phyloP scores from a whole-genome alignment of 2,888 invertebrate species.

The Arenicola marina region DNA sequence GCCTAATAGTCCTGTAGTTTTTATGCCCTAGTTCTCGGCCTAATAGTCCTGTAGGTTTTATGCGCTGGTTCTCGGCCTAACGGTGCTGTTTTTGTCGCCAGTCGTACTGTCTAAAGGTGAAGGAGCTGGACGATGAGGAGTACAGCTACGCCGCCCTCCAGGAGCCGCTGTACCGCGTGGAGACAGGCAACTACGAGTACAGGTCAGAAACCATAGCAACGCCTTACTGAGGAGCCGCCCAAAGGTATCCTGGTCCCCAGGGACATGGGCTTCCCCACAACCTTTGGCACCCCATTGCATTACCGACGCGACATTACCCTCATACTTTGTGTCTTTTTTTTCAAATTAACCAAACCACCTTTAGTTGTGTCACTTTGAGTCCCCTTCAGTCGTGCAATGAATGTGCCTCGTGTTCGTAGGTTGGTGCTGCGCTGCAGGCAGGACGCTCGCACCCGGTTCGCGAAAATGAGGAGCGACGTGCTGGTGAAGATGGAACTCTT shows the following conservation, averaged over 20 bases:
- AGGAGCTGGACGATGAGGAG: slow-evolving; percentile 99
- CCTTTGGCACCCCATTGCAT: too few relatives aligned
- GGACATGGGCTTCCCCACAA: too few relatives aligned
- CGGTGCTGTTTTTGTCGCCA: slow-evolving; percentile 32
- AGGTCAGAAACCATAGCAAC: slow-evolving; percentile 63
- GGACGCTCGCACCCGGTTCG: slow-evolving; percentile 79
- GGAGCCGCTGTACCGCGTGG: slow-evolving; percentile 95
- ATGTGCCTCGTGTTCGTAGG: slow-evolving; percentile 67
- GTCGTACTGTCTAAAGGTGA: slow-evolving; percentile 98
- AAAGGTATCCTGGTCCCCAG: neutral
- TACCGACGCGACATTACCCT: too few relatives aligned
- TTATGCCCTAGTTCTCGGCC: too few relatives aligned
- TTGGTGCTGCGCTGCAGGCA: slow-evolving; percentile 93
- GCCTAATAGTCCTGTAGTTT: too few relatives aligned
- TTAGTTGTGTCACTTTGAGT: too few relatives aligned
- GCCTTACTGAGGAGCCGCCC: neutral
- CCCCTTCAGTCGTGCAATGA: too few relatives aligned
- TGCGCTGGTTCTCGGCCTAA: too few relatives aligned
- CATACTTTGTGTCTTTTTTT: too few relatives aligned
- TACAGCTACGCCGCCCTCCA: slow-evolving; percentile 84
- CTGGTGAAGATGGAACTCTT: slow-evolving; percentile 94
- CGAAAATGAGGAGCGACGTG: slow-evolving; percentile 79
- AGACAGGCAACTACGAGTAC: slow-evolving; percentile 99
- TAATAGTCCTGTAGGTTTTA: too few relatives aligned
- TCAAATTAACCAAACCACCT: too few relatives aligned